Percentiles rank a stretch among this genome's conserved stretches.
Evolutionary conservation across 2,113 vertebrate species (phyloP).

Genomic region (Neotragus pygmaeus): DNA sequence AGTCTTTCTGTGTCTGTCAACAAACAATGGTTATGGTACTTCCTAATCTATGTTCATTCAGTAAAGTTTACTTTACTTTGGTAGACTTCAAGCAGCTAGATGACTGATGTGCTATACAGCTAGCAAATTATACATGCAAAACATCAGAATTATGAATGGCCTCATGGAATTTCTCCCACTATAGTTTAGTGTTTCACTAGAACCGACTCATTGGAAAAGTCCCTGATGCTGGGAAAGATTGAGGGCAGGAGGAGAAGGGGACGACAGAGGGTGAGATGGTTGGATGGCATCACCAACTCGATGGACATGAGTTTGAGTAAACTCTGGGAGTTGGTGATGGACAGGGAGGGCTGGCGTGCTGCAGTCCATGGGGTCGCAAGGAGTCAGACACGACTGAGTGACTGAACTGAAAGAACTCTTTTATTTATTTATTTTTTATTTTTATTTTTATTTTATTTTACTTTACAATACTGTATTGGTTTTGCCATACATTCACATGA

Average conservation of each 20-base stretch:
- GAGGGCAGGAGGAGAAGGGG: neutral
- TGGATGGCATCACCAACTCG: accelerated
- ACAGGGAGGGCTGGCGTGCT: neutral
- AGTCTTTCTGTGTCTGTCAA: neutral
- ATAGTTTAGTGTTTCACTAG: accelerated
- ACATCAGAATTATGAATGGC: too few species aligned
- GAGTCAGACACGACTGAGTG: accelerated
- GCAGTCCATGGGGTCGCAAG: accelerated
- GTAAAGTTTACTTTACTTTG: neutral
- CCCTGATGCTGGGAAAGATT: neutral
- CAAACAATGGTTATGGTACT: accelerated
- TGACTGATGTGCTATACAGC: neutral
- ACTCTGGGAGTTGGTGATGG: accelerated
- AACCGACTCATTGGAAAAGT: neutral
- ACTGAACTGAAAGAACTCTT: neutral
- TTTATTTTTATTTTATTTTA: too few species aligned
- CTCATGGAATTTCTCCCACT: neutral
- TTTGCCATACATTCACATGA: too few species aligned
- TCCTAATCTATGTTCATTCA: neutral
- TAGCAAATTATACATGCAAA: neutral
- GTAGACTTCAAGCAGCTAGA: neutral
- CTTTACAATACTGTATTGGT: too few species aligned
- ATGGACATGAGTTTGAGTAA: neutral
- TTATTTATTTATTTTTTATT: too few species aligned
- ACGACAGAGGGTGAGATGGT: neutral